Conservation (phyloP, 2,888 invertebrate genomes). For the Drosophila hamatofila region DNA sequence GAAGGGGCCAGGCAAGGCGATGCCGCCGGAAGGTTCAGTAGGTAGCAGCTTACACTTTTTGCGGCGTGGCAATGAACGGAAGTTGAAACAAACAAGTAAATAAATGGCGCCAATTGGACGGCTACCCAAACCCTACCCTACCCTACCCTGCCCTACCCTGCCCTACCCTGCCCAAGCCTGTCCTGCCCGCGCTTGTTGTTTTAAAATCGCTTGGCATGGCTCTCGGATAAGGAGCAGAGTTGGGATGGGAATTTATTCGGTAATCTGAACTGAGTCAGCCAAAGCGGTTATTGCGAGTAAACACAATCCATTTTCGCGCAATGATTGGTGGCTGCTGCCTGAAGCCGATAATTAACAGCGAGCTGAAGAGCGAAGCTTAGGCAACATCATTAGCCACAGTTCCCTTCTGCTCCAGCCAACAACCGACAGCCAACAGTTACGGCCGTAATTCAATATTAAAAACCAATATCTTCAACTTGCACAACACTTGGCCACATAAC, state of each 20-base stretch:
- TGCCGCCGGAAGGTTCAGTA: constrained; percentile 38
- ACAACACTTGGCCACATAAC: constrained; percentile 50
- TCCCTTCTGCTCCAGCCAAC: neutral
- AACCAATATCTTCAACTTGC: constrained; percentile 70
- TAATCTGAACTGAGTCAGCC: constrained; percentile 77
- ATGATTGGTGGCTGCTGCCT: constrained; percentile 63
- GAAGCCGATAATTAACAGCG: constrained; percentile 54
- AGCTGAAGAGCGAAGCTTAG: constrained; percentile 53
- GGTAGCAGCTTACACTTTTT: constrained; percentile 75
- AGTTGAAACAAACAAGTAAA: constrained; percentile 81
- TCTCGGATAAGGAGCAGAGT: neutral
- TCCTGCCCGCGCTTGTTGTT: constrained; percentile 61
- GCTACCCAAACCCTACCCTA: constrained; percentile 4
- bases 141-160: constrained; percentile 11
- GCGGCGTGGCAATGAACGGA: constrained; percentile 80
- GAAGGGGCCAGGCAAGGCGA: neutral
- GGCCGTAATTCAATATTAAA: constrained; percentile 74
- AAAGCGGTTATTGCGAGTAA: constrained; percentile 77
- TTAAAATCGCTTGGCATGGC: constrained; percentile 62
- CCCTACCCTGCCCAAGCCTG: constrained; percentile 11
- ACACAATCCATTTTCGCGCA: constrained; percentile 78
- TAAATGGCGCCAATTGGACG: constrained; percentile 81
- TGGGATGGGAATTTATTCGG: constrained; percentile 64
- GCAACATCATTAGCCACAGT: constrained; percentile 34
- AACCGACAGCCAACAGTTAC: constrained; percentile 4